Evolutionary conservation across 2,888 invertebrate genomes (phyloP), one percentile per base, ranked within the genome.

Genomic region (Mesorhabditis spiculigera): DNA sequence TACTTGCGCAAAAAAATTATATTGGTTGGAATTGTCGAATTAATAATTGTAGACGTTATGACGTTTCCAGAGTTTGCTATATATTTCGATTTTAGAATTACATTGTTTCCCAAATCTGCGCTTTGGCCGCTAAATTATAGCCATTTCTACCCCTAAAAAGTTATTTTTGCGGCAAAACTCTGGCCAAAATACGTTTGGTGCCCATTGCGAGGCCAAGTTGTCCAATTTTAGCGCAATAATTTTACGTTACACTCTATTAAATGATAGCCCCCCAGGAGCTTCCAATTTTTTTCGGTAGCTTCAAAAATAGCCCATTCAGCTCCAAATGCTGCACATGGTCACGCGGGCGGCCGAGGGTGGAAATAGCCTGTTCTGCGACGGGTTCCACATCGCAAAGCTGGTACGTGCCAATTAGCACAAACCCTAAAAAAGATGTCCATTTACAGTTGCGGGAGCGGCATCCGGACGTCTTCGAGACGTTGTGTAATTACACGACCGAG

Each of bases 311-410:
- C 43, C 45, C 4, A 69, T 78, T 73, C 78, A 89, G 88, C 85
- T 90, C 0, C 91, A 91, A 86, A 86, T 92, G 78, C 87, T 92
- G 8, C 92, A 92, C 85, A 92, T 91, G 85, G 85, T 91, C 8
- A 78, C 87, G 6, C 89, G 90, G 5, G 80, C 86, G 43, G 81
- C 78, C 65, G 78, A 78, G 10, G 92, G 92, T 0, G 92, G 92
- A 0, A 90, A 90, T 68, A 91, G 91, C 84, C 87, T 91, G 42
- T 87, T 92, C 0, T 89, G 90, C 0, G 92, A 92, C 81, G 90
- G 90, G 66, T 90, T 91, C 76, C 89, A 89, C 73, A 89, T 91
- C 5, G 91, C 91, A 0, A 74, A 82, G 58, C 86, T 76, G 73
- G 74, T 74, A 8, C 5, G 41, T 10, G n/a, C 5, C 65, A 5